A percentile compares a stretch with the other conserved stretches of the same genome.
phyloP scores from a whole-genome alignment of 2,113 vertebrate genomes.

The Clarias gariepinus region DNA sequence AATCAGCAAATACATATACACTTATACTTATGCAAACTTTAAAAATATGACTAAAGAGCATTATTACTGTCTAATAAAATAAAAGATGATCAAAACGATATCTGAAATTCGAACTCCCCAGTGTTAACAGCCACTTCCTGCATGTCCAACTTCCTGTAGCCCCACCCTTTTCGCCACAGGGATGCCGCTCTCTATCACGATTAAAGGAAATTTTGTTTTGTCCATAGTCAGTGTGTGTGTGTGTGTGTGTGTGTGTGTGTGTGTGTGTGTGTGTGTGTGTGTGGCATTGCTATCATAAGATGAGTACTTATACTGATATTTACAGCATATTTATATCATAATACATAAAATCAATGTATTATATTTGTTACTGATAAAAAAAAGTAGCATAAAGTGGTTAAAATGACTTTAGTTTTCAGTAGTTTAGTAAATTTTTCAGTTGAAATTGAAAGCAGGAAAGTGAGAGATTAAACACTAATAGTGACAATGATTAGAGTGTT shows the following conservation, averaged over 20 bases:
- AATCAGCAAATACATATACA: neutral
- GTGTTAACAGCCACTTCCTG: neutral
- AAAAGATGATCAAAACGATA: neutral
- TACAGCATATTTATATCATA: neutral
- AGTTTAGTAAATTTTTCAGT: no score
- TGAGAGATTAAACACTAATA: no score
- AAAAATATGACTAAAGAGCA: neutral
- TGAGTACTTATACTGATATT: neutral
- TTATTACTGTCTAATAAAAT: neutral
- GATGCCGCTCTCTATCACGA: neutral
- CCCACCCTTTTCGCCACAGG: neutral
- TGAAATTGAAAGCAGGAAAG: no score
- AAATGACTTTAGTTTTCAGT: no score
- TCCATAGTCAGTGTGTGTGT: neutral
- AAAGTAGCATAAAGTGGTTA: neutral
- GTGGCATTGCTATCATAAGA: neutral
- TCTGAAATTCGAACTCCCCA: neutral
- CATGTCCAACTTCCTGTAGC: neutral
- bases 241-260: neutral
- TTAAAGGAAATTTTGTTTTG: neutral
- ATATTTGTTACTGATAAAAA: neutral
- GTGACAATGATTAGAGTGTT: no score
- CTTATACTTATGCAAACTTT: neutral
- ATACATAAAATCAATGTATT: neutral
- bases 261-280: no score